Evolutionary conservation across 2,888 invertebrate genomes (phyloP), one percentile per base, ranked within the genome.

Genomic region (Spicauda simplicius): DNA sequence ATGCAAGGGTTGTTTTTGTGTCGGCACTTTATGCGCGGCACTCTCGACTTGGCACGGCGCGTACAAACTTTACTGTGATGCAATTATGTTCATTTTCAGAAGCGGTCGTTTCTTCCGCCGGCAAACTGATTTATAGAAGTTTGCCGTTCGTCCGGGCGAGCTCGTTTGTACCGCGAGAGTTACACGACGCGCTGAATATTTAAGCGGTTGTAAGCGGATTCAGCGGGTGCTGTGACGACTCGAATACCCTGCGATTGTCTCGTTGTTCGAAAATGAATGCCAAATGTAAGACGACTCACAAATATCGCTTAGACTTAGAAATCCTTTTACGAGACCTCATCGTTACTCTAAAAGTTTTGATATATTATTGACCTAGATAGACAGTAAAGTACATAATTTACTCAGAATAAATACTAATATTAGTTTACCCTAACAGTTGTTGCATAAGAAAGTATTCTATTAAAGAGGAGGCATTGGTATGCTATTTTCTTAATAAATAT

Each of bases 191-290:
- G 20, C 57, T 65, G 64, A 65, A 65, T 65, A 65, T 65, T 65
- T 65, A 58, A 65, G 58, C 12, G 53, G 64, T n/a, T 30, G 64
- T 58, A 65, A 65, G 57, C 64, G 64, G 64, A 65, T 65, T 58
- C 41, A 58, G 53, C 53, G 48, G 19, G 58, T 52, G 64, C 58
- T 65, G 52, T 65, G 58, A 58, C 58, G 16, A 65, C 41, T 41
- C 25, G 16, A 56, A 53, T 53, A 53, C 41, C 58, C 20, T 53
- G 59, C 45, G 59, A 48, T 48, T 41, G 60, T 37, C 37, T 53
- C 33, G 61, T 53, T 41, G 53, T 53, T 61, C 20, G 41, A 53
- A 61, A 53, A 53, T 53, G 19, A 41, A 61, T 41, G 25, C 25
- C 25, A 5, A 10, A 16, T 11, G 48, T 10, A 48, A 16, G 48